phyloP scores from a whole-genome alignment of 1,140 invertebrate species.

The Grapholita molesta region DNA sequence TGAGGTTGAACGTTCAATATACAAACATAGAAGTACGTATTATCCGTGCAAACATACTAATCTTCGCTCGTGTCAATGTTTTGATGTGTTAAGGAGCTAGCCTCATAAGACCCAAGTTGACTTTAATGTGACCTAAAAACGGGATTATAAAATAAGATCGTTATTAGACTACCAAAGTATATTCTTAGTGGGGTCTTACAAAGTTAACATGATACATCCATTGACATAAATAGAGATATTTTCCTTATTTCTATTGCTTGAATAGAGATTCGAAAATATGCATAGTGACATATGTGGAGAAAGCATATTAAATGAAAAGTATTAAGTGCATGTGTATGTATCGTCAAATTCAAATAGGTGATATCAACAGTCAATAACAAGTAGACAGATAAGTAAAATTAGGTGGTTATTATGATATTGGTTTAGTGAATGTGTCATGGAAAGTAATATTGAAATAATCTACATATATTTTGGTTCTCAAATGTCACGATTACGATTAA shows the following conservation, averaged over 20 bases:
- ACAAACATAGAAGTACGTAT: neutral
- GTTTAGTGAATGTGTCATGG: neutral
- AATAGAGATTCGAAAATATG: neutral
- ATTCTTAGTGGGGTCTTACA: too few species aligned
- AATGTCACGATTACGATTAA: neutral
- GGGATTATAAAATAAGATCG: too few species aligned
- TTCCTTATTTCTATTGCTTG: neutral
- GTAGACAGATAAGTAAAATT: neutral
- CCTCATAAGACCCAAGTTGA: neutral
- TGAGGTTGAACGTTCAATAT: neutral
- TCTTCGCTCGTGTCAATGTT: neutral
- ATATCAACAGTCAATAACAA: neutral
- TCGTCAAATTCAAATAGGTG: neutral
- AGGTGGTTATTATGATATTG: neutral
- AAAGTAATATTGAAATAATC: neutral
- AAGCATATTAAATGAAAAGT: neutral
- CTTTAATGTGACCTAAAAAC: too few species aligned
- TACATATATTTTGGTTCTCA: too few species aligned
- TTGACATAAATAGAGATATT: neutral
- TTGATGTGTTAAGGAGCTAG: neutral
- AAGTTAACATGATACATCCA: neutral
- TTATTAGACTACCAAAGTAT: too few species aligned
- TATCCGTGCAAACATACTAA: neutral
- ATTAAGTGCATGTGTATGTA: too few species aligned
- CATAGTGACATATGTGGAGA: neutral